Conservation (phyloP, 2,888 invertebrate genomes). For the Nomada goodeniana region DNA sequence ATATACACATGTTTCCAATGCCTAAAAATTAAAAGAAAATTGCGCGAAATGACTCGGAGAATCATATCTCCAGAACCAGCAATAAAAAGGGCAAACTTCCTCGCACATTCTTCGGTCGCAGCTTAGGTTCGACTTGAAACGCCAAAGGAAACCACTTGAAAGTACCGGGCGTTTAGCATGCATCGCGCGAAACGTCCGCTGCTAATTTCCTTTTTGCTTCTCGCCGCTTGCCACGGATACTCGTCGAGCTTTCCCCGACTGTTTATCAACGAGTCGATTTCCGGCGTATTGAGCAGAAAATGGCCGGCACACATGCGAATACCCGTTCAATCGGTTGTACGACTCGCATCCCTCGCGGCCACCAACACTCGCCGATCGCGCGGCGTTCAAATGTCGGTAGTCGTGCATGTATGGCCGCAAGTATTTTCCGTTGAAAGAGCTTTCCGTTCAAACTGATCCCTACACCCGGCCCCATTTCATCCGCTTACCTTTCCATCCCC, state of each 20-base stretch:
- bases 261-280: slow-evolving; percentile 15
- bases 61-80: no score
- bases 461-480: slow-evolving; percentile 22
- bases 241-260: not conserved
- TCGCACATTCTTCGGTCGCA: no score
- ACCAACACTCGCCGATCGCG: slow-evolving; percentile 36
- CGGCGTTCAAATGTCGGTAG: slow-evolving; percentile 32
- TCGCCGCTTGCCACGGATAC: not conserved
- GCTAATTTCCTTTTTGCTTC: slow-evolving; percentile 8
- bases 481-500: slow-evolving; percentile 7
- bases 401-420: slow-evolving; percentile 54
- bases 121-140: no score
- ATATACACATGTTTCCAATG: no score
- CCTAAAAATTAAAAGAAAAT: no score
- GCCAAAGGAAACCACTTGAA: no score
- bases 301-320: slow-evolving; percentile 19
- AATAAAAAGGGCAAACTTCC: no score
- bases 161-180: not conserved
- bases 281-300: slow-evolving; percentile 4
- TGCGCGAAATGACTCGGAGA: no score
- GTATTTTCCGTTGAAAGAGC: slow-evolving; percentile 59
- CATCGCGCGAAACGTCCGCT: not conserved
- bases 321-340: slow-evolving; percentile 34
- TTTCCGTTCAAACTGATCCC: slow-evolving; percentile 54
- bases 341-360: slow-evolving; percentile 35